Evolutionary conservation across 1,140 invertebrate species (phyloP), one percentile per base, ranked within the genome.

Genomic region (Rhagoletis zephyria): DNA sequence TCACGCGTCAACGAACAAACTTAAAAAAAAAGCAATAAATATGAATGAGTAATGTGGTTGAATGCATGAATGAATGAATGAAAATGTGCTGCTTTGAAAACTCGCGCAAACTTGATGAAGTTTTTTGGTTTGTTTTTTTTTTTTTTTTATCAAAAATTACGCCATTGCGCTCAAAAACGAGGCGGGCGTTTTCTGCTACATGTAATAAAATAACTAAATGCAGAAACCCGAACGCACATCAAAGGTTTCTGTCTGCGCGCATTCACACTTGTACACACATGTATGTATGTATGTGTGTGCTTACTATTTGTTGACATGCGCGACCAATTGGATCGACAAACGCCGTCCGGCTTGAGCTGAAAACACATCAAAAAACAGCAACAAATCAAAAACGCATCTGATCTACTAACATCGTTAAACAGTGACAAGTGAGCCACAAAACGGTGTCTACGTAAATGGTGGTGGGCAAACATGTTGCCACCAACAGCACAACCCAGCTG

Each of bases 401-500:
- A 81, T 81, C 74, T 14, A 56, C 74, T 81, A 81, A 81, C 74
- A 81, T 81, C 74, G 48, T 81, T 81, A 30, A 59, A 56, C 51
- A 81, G 74, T 81, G 48, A 51, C 48, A 81, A 30, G 51, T 81
- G 74, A 51, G 74, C 74, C 16, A 81, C 74, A 81, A 81, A 81
- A 14, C 61, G 61, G n/a, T 14, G 16, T 30, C 9, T 63, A 10
- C 51, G 5, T 56, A 56, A 56, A 42, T 74, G 67, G 3, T 67
- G 65, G 2, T 63, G 61, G 61, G 61, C 61, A 63, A 63, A 63
- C 67, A 19, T 12, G 1, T 12, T 48, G 61, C 30, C 14, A 5
- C 42, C 2, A 14, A 14, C 2, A 48, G 42, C 42, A 1, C 30
- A 30, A 12, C 10, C 65, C 65, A 45, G 42, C 30, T 14, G 40